Evolutionary conservation across 2,888 invertebrate species (phyloP).

Genomic region (Leucophenga maculata): DNA sequence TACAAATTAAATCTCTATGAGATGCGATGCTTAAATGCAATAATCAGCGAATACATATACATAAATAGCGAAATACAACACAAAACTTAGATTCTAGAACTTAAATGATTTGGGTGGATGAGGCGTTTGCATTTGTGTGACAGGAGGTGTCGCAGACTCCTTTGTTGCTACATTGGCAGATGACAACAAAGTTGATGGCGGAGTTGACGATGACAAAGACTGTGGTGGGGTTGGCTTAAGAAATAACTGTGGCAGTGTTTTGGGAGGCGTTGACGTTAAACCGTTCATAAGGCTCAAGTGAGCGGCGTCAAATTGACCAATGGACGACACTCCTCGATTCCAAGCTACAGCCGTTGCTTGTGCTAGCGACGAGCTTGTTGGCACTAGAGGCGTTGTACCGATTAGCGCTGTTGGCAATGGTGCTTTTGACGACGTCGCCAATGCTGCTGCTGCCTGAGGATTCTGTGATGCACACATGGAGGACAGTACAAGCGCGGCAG

Average conservation of each 20-base stretch:
- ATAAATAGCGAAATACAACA: slow-evolving; percentile 20
- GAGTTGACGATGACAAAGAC: background rate
- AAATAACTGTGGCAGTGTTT: slow-evolving; percentile 62
- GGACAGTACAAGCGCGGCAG: slow-evolving; percentile 65
- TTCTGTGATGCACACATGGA: slow-evolving; percentile 60
- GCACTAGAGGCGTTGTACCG: background rate
- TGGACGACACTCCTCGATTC: slow-evolving; percentile 1
- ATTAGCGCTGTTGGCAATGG: background rate
- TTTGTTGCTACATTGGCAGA: background rate
- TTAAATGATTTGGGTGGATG: slow-evolving; percentile 17
- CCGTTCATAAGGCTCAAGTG: slow-evolving; percentile 17
- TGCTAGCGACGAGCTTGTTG: background rate
- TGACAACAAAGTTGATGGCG: background rate
- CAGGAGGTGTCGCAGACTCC: background rate
- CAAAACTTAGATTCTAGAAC: slow-evolving; percentile 18
- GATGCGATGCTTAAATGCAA: slow-evolving; percentile 17
- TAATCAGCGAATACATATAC: slow-evolving; percentile 1
- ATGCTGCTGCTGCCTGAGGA: slow-evolving; percentile 32
- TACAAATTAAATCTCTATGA: slow-evolving; percentile 12
- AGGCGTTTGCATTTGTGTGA: background rate
- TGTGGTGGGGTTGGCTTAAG: slow-evolving; percentile 53
- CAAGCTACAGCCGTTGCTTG: background rate
- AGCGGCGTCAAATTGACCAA: background rate
- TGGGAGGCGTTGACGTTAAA: slow-evolving; percentile 15
- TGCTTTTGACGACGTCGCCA: slow-evolving; percentile 19